Evolutionary conservation across 2,797 vertebrate species (phyloP).

Genomic region (Crax fasciolata): DNA sequence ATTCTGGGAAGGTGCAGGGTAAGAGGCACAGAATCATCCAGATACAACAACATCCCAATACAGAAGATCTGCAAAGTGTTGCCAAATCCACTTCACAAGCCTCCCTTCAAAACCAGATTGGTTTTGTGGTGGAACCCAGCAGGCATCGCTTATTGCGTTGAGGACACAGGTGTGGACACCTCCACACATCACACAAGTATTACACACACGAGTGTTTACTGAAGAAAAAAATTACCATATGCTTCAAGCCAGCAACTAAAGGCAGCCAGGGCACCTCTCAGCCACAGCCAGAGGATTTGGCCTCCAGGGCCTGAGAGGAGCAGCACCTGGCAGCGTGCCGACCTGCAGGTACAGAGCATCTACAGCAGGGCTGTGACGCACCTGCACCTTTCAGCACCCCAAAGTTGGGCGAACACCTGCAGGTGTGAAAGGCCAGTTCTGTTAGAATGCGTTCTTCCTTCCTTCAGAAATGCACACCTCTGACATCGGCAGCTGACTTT

Average conservation of each 20-base stretch:
- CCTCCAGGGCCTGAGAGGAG: neutral
- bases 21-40: neutral
- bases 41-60: neutral
- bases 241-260: neutral
- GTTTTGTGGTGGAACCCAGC: neutral
- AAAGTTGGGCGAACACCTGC: neutral
- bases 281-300: neutral
- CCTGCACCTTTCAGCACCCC: neutral
- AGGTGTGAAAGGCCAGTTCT: too few relatives aligned
- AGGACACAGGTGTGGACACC: neutral
- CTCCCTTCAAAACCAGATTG: neutral
- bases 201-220: neutral
- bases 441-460: neutral
- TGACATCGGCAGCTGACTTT: neutral
- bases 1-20: neutral
- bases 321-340: neutral
- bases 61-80: neutral
- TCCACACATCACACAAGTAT: too few relatives aligned
- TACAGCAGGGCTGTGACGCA: neutral
- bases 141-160: neutral
- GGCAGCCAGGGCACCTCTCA: accelerated
- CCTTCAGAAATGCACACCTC: neutral
- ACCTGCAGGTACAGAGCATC: neutral
- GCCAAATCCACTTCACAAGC: neutral
- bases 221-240: neutral